Evolutionary conservation across 2,888 invertebrate genomes (phyloP).

Genomic region (Drosophila pseudotakahashii): DNA sequence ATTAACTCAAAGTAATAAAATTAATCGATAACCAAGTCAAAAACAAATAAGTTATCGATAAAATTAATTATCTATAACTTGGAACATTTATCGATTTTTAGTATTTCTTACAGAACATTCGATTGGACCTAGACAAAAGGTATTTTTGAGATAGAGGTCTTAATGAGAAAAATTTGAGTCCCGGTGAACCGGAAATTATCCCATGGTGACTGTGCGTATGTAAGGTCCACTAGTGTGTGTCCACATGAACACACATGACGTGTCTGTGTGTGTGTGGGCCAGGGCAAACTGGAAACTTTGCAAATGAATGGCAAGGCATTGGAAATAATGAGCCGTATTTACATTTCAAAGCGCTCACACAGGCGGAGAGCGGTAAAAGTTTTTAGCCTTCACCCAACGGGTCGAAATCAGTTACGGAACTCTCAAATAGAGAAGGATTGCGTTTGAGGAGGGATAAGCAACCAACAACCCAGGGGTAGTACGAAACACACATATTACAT

Average conservation of each 20-base stretch:
- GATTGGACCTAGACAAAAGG: no score
- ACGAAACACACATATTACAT: not conserved
- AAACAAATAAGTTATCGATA: no score
- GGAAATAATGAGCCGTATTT: conserved; percentile 76
- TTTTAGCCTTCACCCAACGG: conserved; percentile 12
- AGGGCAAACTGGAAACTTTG: conserved; percentile 51
- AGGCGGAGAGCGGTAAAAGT: conserved; percentile 25
- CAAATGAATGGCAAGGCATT: conserved; percentile 69
- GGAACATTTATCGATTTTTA: not conserved
- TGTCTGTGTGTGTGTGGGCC: not conserved
- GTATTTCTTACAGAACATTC: no score
- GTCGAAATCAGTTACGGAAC: conserved; percentile 25
- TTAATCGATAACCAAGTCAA: no score
- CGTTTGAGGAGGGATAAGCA: not conserved
- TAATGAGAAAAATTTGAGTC: no score
- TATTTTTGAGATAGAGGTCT: no score
- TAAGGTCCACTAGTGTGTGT: not conserved
- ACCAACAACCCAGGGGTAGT: not conserved
- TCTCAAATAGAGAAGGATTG: conserved; percentile 24
- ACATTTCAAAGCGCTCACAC: conserved; percentile 68
- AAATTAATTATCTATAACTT: not conserved
- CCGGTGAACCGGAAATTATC: conserved; percentile 1
- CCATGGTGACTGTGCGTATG: conserved; percentile 6
- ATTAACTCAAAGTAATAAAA: no score
- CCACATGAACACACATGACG: not conserved